Evolutionary conservation across 2,888 invertebrate species (phyloP).

Genomic region (Charanyca ferruginea): DNA sequence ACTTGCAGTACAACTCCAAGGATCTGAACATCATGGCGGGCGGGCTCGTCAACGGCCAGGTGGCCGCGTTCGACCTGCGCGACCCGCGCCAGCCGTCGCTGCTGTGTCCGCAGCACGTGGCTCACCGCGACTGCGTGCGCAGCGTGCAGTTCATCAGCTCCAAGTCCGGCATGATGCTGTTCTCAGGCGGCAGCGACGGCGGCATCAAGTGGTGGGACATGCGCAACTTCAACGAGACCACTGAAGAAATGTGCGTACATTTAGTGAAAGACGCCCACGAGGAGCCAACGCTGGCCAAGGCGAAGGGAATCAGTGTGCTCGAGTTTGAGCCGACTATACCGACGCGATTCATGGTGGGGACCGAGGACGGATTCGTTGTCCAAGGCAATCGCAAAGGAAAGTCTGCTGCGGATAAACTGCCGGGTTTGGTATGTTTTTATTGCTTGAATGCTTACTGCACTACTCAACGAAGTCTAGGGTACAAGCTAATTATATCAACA

Average conservation of each 20-base stretch:
- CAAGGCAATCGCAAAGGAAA: constrained; percentile 94
- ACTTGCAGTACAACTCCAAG: constrained; percentile 96
- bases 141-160: constrained; percentile 97
- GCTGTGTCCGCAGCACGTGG: constrained; percentile 93
- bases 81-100: constrained; percentile 93
- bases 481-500: no score
- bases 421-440: constrained; percentile 85
- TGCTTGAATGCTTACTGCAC: no score
- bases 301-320: constrained; percentile 91
- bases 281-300: constrained; percentile 86
- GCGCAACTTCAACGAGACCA: constrained; percentile 91
- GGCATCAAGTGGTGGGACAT: constrained; percentile 96
- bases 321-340: constrained; percentile 95
- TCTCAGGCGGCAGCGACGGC: constrained; percentile 97
- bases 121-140: constrained; percentile 96
- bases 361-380: constrained; percentile 92
- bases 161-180: constrained; percentile 98
- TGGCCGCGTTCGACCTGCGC: constrained; percentile 95
- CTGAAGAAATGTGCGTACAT: constrained; percentile 93
- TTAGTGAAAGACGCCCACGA: constrained; percentile 90
- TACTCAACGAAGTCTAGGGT: no score
- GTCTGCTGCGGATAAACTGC: constrained; percentile 92
- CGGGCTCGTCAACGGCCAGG: constrained; percentile 93
- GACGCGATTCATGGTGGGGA: constrained; percentile 94
- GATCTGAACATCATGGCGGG: constrained; percentile 93